These are phyloP conservation scores for Ceratosolen solmsi DNA, from an alignment of 1,140 invertebrate genomes.

Conservation along the genomic window DNA sequence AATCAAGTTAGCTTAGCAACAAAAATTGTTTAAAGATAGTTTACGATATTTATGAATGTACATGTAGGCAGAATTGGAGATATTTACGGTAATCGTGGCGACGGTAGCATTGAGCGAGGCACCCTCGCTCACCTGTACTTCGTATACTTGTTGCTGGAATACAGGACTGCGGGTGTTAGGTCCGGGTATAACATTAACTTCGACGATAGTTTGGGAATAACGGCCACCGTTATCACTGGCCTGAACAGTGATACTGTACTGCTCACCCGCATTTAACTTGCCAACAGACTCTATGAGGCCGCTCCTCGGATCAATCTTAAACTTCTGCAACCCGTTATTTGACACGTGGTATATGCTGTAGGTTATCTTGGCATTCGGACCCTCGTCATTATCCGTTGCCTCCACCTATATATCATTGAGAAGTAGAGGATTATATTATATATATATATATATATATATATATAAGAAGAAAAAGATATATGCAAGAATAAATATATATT, in stretches of 20 bases:
- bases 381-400: slow-evolving; percentile 89
- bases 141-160: slow-evolving; percentile 85
- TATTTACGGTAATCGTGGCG: slow-evolving; percentile 77
- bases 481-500: no score
- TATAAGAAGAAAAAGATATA: no score
- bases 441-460: no score
- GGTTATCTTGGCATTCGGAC: slow-evolving; percentile 85
- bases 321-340: slow-evolving; percentile 89
- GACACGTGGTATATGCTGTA: slow-evolving; percentile 92
- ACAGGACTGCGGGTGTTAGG: slow-evolving; percentile 89
- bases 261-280: slow-evolving; percentile 87
- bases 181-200: slow-evolving; percentile 85
- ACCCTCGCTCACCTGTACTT: slow-evolving; percentile 90
- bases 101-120: slow-evolving; percentile 89
- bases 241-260: slow-evolving; percentile 90
- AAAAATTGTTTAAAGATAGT: neutral
- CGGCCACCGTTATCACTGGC: slow-evolving; percentile 82
- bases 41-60: neutral
- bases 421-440: no score
- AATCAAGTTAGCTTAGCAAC: neutral
- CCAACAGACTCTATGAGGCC: slow-evolving; percentile 85
- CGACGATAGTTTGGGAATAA: slow-evolving; percentile 87
- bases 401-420: slow-evolving; percentile 73
- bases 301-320: slow-evolving; percentile 85
- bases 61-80: neutral